Percentiles rank a stretch among this genome's conserved stretches.
These are phyloP conservation scores for Meliscaeva auricollis DNA, from an alignment of 2,888 invertebrate species.

Conservation along the genomic window DNA sequence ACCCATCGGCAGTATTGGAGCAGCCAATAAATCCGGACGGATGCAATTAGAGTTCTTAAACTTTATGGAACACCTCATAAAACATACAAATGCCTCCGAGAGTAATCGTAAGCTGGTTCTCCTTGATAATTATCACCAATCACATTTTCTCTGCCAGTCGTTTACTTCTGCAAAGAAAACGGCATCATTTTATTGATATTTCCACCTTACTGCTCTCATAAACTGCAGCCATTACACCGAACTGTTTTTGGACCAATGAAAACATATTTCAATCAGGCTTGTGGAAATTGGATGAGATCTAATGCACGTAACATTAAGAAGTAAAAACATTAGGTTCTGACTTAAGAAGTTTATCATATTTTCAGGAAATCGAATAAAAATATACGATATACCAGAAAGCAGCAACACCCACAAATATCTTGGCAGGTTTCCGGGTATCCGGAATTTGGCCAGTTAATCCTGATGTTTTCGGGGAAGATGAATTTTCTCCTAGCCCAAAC, in stretches of 20 bases:
- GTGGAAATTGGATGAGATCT: conserved; percentile 30
- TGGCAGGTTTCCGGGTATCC: not conserved
- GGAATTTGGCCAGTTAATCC: conserved; percentile 10
- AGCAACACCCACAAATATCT: conserved; percentile 1
- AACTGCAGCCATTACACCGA: too few relatives aligned
- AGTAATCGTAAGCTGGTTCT: conserved; percentile 48
- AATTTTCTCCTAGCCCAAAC: not conserved
- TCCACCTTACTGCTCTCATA: too few relatives aligned
- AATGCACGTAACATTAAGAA: not conserved
- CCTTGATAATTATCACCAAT: conserved; percentile 71
- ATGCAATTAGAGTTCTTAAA: too few relatives aligned
- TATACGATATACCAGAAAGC: conserved; percentile 75
- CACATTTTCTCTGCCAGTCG: conserved; percentile 61
- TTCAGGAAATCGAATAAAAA: conserved; percentile 28
- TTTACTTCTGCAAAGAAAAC: conserved; percentile 64
- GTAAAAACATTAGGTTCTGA: not conserved
- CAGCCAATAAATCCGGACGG: too few relatives aligned
- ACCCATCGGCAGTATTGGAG: not conserved
- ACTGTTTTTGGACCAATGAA: too few relatives aligned
- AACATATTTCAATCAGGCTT: conserved; percentile 4
- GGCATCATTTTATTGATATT: too few relatives aligned
- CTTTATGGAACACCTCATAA: too few relatives aligned
- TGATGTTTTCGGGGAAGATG: conserved; percentile 8
- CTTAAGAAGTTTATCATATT: not conserved
- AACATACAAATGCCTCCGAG: conserved; percentile 19